A percentile compares a stretch with the other conserved stretches of the same genome.
These are phyloP conservation scores for Pentalonia nigronervosa DNA, from an alignment of 1,140 invertebrate species.

Conservation along the genomic window DNA sequence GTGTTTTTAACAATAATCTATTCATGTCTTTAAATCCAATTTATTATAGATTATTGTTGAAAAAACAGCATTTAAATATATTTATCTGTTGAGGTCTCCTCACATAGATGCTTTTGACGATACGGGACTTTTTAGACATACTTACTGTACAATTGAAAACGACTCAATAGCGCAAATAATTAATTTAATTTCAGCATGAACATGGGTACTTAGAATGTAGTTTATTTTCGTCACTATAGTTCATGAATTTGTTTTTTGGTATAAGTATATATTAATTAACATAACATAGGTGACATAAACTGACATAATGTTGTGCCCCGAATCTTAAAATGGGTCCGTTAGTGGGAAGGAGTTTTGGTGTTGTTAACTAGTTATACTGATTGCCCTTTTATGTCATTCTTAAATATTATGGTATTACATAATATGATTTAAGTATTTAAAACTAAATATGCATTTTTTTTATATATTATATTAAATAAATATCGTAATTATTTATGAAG, in stretches of 20 bases:
- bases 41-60: too few relatives aligned
- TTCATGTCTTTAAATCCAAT: too few relatives aligned
- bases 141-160: background rate
- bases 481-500: background rate
- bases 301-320: too few relatives aligned
- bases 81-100: background rate
- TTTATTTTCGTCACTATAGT: too few relatives aligned
- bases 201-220: too few relatives aligned
- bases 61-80: background rate
- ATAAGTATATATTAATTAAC: too few relatives aligned
- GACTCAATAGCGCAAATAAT: background rate
- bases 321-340: background rate
- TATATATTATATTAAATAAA: background rate
- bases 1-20: background rate
- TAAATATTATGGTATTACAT: too few relatives aligned
- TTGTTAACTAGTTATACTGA: too few relatives aligned
- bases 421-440: background rate
- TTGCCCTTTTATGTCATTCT: too few relatives aligned
- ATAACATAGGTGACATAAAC: too few relatives aligned
- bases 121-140: background rate
- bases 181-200: background rate
- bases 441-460: background rate
- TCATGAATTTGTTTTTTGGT: too few relatives aligned
- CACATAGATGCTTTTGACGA: background rate
- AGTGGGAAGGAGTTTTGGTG: background rate